Evolutionary conservation across 2,113 vertebrate genomes (phyloP).

Genomic region (Nyctibius bracteatus): DNA sequence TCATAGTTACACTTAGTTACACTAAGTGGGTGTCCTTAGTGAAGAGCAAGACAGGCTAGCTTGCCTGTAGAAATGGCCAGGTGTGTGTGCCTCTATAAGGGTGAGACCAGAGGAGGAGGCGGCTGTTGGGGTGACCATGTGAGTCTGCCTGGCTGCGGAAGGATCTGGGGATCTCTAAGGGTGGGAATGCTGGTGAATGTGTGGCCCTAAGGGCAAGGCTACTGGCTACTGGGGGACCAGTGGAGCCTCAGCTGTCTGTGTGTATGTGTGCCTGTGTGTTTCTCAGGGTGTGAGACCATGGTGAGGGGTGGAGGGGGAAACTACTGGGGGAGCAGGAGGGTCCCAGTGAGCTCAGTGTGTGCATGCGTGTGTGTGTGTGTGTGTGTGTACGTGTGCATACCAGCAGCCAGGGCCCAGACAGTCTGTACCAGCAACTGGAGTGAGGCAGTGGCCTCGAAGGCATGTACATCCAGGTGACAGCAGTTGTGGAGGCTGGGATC

Average conservation of each 20-base stretch:
- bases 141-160: neutral
- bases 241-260: too few relatives aligned
- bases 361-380: too few relatives aligned
- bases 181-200: neutral
- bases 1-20: too few relatives aligned
- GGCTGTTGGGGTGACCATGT: neutral
- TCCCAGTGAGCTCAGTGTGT: neutral
- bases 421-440: neutral
- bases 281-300: neutral
- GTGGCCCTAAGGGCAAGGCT: neutral
- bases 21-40: neutral
- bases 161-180: neutral
- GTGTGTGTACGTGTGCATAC: fast-evolving
- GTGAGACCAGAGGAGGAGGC: neutral
- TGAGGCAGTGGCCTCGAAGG: neutral
- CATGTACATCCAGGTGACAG: neutral
- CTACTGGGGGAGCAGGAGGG: neutral
- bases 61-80: neutral
- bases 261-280: neutral
- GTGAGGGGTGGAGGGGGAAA: neutral
- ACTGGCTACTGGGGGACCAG: neutral
- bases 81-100: neutral
- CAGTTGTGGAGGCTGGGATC: neutral
- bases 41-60: neutral
- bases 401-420: neutral